Base-by-base conservation (phyloP, 2,113 vertebrate species). In the Thermophis baileyi region DNA sequence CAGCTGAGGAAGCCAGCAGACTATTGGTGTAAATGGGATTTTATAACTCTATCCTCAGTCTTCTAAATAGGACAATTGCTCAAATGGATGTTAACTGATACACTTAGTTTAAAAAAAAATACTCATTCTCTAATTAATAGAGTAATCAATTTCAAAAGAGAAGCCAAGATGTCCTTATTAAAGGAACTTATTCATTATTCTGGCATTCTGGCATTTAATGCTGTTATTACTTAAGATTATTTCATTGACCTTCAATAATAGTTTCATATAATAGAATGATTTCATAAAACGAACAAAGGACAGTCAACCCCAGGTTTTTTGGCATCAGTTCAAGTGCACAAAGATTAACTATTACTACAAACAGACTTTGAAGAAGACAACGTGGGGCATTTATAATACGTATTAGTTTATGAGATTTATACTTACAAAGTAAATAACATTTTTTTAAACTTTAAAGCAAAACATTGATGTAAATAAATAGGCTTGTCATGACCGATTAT, bases 1-100 rank as follows among this genome's bases (percentile, higher is more conserved):
- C 25, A 87, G 90, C 8, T 11, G 63, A 30, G 1, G 81, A 94
- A 93, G 90, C 69, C 88, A 92, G 3, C 35, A 90, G 93, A 30
- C 91, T 50, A 90, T 44, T 50, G 49, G 53, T 54, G n/a, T 55
- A 18, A 86, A n/a, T 22, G 24, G 81, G 57, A 35, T 44, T 92
- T 92, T 88, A 88, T 3, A 44, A 53, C 6, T 92, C 22, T 53
- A 88, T 81, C 47, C 20, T 53, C 35, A 18, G 50, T 20, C 27
- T 87, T 49, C 81, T 74, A 35, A 49, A 22, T 30, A 44, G 24
- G 24, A 51, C 12, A 30, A 87, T 50, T 40, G 46, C 85, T 87
- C 25, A 9, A 47, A 87, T 49, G 5, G 44, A 87, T 49, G 20
- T 60, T 18, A 90, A 7, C 22, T 87, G 18, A 49, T 60, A 85